Conservation (phyloP, 37 sponge, comb jelly and placozoan species). For the Halisarca cf. caerulea region DNA sequence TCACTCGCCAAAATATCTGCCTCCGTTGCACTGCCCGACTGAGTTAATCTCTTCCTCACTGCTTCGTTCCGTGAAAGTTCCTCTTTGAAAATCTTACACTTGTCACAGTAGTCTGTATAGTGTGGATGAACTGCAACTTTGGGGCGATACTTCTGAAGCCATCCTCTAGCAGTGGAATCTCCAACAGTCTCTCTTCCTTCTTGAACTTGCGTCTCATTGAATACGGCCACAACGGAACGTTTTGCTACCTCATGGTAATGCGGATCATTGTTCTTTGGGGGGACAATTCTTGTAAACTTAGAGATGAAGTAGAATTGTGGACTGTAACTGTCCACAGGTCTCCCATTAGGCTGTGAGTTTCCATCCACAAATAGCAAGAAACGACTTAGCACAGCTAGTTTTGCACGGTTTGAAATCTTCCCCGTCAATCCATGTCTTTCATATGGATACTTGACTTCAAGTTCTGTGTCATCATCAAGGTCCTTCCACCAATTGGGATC, state of each 20-base stretch:
- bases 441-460: too few relatives aligned
- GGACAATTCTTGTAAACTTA: too few relatives aligned
- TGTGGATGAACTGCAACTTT: background rate
- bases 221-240: conserved; percentile 33
- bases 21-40: background rate
- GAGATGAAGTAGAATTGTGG: too few relatives aligned
- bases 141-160: too few relatives aligned
- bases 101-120: background rate
- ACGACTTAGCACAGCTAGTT: background rate
- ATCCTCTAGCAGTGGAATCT: background rate
- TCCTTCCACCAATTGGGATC: too few relatives aligned
- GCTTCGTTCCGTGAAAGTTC: background rate
- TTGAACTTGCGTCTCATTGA: background rate
- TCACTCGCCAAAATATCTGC: background rate
- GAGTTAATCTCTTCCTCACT: background rate
- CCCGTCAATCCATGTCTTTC: too few relatives aligned
- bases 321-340: conserved; percentile 37
- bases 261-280: background rate
- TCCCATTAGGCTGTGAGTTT: conserved; percentile 38
- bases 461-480: too few relatives aligned
- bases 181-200: background rate
- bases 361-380: conserved; percentile 54
- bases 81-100: background rate
- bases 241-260: conserved; percentile 13
- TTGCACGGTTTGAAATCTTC: conserved; percentile 25